A percentile compares a stretch with the other conserved stretches of the same genome.
Conservation (phyloP, 2,113 vertebrate species). For the Onychostoma macrolepis region DNA sequence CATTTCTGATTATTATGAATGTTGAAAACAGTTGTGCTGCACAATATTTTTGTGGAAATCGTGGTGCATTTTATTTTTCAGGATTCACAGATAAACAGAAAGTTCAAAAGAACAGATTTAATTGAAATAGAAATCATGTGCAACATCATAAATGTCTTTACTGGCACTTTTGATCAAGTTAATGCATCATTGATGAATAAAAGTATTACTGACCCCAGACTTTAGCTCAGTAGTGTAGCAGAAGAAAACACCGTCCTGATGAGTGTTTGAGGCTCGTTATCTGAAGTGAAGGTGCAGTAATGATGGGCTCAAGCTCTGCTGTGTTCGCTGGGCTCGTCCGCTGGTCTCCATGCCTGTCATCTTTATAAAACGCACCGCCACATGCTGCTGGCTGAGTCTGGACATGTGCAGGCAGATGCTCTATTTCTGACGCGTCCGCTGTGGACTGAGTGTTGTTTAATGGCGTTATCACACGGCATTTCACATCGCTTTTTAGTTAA, state of each 20-base stretch:
- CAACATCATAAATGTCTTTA: too few species aligned
- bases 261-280: not conserved
- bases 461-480: not conserved
- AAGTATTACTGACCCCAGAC: not conserved
- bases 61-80: too few species aligned
- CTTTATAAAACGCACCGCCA: not conserved
- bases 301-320: too few species aligned
- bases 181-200: not conserved
- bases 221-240: too few species aligned
- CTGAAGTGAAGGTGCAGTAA: not conserved
- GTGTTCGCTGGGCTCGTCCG: not conserved
- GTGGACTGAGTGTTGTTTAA: not conserved
- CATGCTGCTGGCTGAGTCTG: not conserved
- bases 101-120: too few species aligned
- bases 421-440: not conserved
- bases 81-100: too few species aligned
- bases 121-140: too few species aligned
- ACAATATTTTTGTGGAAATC: too few species aligned
- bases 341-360: not conserved
- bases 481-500: not conserved
- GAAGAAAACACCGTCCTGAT: too few species aligned
- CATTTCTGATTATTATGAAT: too few species aligned
- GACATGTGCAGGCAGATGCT: not conserved
- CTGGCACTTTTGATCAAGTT: too few species aligned
- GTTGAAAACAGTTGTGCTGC: too few species aligned